Conservation (phyloP, 2,888 invertebrate species). For the Callosobruchus maculatus region DNA sequence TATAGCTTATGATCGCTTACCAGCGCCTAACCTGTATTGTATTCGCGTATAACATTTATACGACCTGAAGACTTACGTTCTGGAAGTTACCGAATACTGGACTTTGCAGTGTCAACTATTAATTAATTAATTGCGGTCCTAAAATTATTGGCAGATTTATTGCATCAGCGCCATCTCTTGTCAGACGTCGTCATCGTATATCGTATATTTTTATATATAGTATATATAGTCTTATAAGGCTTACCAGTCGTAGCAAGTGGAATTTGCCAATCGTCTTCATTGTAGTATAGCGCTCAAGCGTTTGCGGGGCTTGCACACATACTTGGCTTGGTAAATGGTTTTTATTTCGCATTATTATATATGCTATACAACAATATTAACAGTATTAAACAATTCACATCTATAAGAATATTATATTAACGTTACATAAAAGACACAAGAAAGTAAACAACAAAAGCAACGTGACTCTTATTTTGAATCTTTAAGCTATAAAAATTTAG, state of each 20-base stretch:
- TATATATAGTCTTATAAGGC: too few relatives aligned
- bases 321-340: constrained; percentile 24
- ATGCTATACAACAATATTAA: constrained; percentile 18
- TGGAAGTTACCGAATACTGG: too few relatives aligned
- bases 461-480: neutral
- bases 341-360: constrained; percentile 17
- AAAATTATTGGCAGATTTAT: too few relatives aligned
- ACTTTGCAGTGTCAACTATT: too few relatives aligned
- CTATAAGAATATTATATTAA: neutral
- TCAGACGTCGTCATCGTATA: too few relatives aligned
- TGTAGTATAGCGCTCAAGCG: constrained; percentile 36
- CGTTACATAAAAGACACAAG: neutral
- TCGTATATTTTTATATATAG: too few relatives aligned
- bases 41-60: too few relatives aligned
- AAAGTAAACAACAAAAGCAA: neutral
- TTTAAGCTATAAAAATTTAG: neutral
- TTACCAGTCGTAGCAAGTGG: constrained; percentile 13
- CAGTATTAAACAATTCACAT: constrained; percentile 6
- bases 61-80: too few relatives aligned
- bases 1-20: too few relatives aligned
- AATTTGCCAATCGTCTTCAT: constrained; percentile 19
- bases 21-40: too few relatives aligned
- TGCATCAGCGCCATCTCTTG: too few relatives aligned
- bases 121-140: too few relatives aligned
- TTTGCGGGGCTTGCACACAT: constrained; percentile 38